Conservation (phyloP, 1,140 invertebrate species). For the Sycophaga agraensis region DNA sequence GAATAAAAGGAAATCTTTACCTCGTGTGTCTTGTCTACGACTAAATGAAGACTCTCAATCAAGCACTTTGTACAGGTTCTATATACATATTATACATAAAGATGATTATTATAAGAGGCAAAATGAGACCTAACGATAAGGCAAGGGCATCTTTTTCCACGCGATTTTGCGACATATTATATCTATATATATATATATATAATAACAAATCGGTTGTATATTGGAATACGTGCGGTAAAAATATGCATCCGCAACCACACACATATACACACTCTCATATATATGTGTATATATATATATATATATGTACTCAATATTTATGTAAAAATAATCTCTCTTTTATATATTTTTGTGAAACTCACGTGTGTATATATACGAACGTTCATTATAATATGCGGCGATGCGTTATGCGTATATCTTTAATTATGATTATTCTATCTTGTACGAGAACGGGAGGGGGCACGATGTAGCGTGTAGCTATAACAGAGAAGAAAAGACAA, state of each 20-base stretch:
- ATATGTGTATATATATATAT: constrained; percentile 35
- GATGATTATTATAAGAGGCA: constrained; percentile 29
- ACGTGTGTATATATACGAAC: constrained; percentile 52
- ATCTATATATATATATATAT: neutral
- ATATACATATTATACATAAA: constrained; percentile 35
- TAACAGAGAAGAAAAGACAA: constrained; percentile 3
- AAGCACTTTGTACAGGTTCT: constrained; percentile 55
- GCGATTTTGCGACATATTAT: constrained; percentile 39
- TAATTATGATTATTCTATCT: constrained; percentile 2
- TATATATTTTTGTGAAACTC: constrained; percentile 59
- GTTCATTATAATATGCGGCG: constrained; percentile 36
- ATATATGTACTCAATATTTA: constrained; percentile 33
- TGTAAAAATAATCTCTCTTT: constrained; percentile 55
- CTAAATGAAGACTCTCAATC: constrained; percentile 49
- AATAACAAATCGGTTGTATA: constrained; percentile 39
- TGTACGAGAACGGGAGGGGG: constrained; percentile 9
- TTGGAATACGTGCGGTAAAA: constrained; percentile 39
- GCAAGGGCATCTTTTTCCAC: constrained; percentile 50
- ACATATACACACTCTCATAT: constrained; percentile 29
- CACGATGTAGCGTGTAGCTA: constrained; percentile 16
- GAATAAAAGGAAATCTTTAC: constrained; percentile 40
- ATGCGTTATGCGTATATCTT: constrained; percentile 41
- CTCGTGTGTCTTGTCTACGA: constrained; percentile 56
- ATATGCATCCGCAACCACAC: constrained; percentile 34
- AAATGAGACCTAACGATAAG: constrained; percentile 23